A percentile compares a stretch with the other conserved stretches of the same genome.
phyloP scores from a whole-genome alignment of 2,113 vertebrate species.

The Mirza zaza region DNA sequence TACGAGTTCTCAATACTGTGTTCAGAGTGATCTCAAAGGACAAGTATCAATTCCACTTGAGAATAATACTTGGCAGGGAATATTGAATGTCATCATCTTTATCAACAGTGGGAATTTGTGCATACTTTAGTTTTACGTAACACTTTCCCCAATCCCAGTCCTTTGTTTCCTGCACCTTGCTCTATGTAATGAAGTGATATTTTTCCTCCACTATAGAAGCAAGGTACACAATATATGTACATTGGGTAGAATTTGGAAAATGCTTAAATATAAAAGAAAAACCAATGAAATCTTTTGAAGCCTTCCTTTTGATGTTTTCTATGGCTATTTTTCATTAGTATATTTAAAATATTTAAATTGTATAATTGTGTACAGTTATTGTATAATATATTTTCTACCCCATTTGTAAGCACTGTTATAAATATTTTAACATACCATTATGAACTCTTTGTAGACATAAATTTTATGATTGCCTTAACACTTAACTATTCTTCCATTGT shows the following conservation, averaged over 20 bases:
- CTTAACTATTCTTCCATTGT: not conserved
- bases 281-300: not conserved
- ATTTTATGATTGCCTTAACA: not conserved
- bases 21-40: not conserved
- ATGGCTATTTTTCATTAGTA: slow-evolving; percentile 12
- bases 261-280: not conserved
- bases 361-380: not conserved
- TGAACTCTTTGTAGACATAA: not conserved
- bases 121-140: not conserved
- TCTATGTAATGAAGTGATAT: not conserved
- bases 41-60: not conserved
- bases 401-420: not conserved
- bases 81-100: not conserved
- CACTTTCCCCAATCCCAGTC: not conserved
- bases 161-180: not conserved
- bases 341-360: slow-evolving; percentile 31
- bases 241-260: not conserved
- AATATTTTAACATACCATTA: not conserved
- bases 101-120: not conserved
- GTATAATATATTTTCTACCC: not conserved
- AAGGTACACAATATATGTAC: not conserved
- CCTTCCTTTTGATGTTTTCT: not conserved
- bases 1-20: not conserved
- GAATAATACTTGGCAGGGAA: not conserved
- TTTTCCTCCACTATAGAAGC: not conserved